A percentile compares a stretch with the other conserved stretches of the same genome.
These are phyloP conservation scores for Colossoma macropomum DNA, from an alignment of 2,113 vertebrate species.

Conservation along the genomic window DNA sequence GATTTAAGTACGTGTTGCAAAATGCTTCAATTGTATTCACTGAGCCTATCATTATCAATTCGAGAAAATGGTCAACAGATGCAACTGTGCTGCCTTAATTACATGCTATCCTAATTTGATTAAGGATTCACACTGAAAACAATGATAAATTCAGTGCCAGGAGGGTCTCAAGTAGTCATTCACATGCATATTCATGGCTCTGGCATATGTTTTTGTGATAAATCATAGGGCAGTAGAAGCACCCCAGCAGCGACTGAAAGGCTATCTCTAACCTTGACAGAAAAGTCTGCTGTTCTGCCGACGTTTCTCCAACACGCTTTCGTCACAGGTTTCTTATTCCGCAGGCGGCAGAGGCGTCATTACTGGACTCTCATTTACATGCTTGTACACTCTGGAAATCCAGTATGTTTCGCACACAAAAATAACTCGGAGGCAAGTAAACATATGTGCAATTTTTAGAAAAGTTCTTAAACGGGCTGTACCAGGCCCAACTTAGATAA, in stretches of 20 bases:
- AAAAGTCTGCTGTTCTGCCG: not conserved
- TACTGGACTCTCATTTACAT: not conserved
- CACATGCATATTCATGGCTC: not conserved
- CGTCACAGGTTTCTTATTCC: not conserved
- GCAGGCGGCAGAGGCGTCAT: not conserved
- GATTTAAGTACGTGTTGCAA: constrained; percentile 1
- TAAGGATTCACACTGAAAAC: constrained; percentile 9
- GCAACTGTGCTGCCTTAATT: not conserved
- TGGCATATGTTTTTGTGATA: not conserved
- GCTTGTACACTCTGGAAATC: not conserved
- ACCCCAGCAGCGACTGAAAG: not conserved
- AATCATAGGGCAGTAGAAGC: not conserved
- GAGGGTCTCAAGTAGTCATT: not conserved
- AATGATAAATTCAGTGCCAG: not conserved
- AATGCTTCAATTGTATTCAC: not conserved
- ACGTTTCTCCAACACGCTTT: not conserved
- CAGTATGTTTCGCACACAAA: not conserved
- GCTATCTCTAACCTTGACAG: not conserved
- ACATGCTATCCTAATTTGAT: constrained; percentile 1
- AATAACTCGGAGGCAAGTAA: not conserved
- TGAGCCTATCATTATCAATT: not conserved
- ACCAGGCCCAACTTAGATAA: not conserved
- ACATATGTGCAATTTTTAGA: not conserved
- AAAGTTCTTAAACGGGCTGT: not conserved
- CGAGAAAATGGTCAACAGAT: not conserved